phyloP scores from a whole-genome alignment of 2,113 vertebrate species.

The Vulpes vulpes region DNA sequence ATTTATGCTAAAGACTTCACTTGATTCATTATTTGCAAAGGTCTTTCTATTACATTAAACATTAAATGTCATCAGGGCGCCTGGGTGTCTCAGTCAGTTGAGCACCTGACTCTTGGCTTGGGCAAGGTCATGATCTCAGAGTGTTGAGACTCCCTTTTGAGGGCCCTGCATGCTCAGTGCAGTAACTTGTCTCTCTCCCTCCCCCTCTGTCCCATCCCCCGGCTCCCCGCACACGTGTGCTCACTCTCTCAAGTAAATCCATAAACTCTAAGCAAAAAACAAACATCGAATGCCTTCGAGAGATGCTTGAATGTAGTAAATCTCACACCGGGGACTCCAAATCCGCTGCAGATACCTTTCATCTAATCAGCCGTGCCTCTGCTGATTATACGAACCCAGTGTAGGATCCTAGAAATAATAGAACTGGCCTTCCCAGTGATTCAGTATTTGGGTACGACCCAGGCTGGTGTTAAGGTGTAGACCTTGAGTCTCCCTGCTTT shows the following conservation, averaged over 20 bases:
- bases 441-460: not conserved
- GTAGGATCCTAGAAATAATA: not conserved
- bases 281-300: not conserved
- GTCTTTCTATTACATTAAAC: not conserved
- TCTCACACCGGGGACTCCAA: not conserved
- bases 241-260: not conserved
- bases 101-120: not conserved
- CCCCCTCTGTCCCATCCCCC: not conserved
- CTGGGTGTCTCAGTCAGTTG: not conserved
- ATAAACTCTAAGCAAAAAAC: not conserved
- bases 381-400: not conserved
- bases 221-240: not conserved
- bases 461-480: not conserved
- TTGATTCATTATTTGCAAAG: constrained; percentile 19
- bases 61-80: not conserved
- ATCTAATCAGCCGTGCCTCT: not conserved
- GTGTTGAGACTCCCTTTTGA: not conserved
- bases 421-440: not conserved
- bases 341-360: not conserved
- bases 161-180: not conserved
- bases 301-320: not conserved
- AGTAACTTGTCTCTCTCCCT: not conserved
- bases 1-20: not conserved
- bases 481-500: not conserved
- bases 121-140: not conserved